Evolutionary conservation across 2,797 vertebrate genomes (phyloP), one percentile per base, ranked within the genome.

Genomic region (Gobionotothen gibberifrons): DNA sequence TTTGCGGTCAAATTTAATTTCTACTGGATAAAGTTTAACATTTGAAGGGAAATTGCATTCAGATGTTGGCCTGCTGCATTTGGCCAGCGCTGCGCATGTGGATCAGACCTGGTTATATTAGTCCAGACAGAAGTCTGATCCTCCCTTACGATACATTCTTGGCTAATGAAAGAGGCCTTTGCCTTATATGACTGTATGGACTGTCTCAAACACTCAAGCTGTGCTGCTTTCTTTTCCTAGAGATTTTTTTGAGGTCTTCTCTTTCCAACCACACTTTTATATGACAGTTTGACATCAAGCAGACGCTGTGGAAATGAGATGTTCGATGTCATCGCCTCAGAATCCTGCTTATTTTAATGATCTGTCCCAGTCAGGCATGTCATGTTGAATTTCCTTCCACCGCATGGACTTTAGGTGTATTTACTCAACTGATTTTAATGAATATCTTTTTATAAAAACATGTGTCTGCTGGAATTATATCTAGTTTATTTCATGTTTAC

Each of bases 21-120:
- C 78, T 88, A 90, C 87, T 89, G 90, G 86, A 92, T 91, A 75
- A 92, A 90, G 85, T 91, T 90, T 89, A 81, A 89, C 90, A 92
- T 93, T 87, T 87, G 78, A 87, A 83, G 83, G 89, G 88, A 93
- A 93, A 94, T 93, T 93, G 86, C 82, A 64, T 89, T 89, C 94
- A 94, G 93, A 93, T 94, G 93, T 93, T 84, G 87, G 85, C 70
- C 64, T 61, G 80, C 85, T 90, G 87, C 51, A 67, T 77, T 87
- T 87, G 89, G 83, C 83, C 73, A n/a, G 59, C 53, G 78, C 70
- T 67, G 71, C 81, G 75, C 70, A 76, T 82, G 83, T 49, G 78
- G 85, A 90, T 89, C 86, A 87, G 89, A 68, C 78, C 79, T 46
- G 81, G 81, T 87, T 89, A 68, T 87, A 89, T 91, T 89, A 84